Percentiles rank a stretch among this genome's conserved stretches.
Conservation (phyloP, 2,113 vertebrate species). For the Delphinus delphis region DNA sequence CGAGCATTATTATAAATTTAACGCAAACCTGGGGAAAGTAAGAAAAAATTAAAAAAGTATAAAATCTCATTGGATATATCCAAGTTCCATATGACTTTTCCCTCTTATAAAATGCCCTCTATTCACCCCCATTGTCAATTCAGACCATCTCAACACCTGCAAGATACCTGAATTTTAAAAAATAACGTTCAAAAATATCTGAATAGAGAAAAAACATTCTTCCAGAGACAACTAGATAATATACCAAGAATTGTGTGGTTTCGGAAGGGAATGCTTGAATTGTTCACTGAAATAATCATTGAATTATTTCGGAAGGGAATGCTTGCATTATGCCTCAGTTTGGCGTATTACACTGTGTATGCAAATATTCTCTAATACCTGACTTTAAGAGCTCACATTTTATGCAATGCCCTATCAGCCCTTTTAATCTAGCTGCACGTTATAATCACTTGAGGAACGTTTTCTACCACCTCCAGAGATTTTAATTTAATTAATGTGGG, state of each 20-base stretch:
- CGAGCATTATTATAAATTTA: background rate
- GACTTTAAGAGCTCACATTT: background rate
- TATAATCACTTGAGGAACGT: background rate
- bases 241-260: background rate
- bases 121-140: background rate
- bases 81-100: background rate
- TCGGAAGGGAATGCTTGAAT: background rate
- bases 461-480: background rate
- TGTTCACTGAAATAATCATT: background rate
- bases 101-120: background rate
- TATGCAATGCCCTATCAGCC: background rate
- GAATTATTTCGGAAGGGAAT: background rate
- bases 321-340: background rate
- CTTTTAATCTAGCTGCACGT: background rate
- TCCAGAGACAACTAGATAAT: background rate
- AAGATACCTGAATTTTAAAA: background rate
- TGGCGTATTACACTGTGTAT: background rate
- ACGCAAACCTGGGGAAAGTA: background rate
- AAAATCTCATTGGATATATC: background rate
- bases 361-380: background rate
- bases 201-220: background rate
- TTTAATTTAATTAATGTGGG: background rate
- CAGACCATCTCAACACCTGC: background rate
- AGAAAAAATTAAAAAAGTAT: background rate
- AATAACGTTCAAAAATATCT: background rate